Conservation (phyloP, 1,140 invertebrate species). For the Akabosia matsudoensis region DNA sequence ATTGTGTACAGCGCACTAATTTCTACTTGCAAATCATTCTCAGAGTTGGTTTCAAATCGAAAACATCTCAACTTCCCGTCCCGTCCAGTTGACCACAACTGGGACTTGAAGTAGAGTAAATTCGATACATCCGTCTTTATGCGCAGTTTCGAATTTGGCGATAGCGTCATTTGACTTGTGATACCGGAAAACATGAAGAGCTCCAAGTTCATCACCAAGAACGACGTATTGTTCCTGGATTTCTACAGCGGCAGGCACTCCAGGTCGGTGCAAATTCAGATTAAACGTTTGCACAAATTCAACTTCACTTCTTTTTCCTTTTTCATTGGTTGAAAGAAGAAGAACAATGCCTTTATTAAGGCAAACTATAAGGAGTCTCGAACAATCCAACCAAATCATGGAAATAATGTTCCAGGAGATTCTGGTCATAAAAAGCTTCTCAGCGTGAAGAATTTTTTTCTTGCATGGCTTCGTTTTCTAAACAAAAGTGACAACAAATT, state of each 20-base stretch:
- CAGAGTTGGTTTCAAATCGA: background rate
- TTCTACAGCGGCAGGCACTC: conserved; percentile 9
- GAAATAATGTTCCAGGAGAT: conserved; percentile 2
- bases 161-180: background rate
- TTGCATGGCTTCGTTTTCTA: background rate
- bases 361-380: background rate
- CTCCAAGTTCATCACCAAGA: background rate
- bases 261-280: background rate
- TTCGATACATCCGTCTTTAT: conserved; percentile 7
- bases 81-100: background rate
- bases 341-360: background rate
- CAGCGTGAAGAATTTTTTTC: background rate
- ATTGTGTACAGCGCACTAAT: background rate
- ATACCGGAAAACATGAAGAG: conserved; percentile 1
- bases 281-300: conserved; percentile 1
- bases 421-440: conserved; percentile 2
- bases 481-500: too few relatives aligned
- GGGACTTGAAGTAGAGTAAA: background rate
- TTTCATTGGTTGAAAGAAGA: background rate
- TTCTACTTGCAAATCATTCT: background rate
- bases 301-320: background rate
- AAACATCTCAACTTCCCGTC: background rate
- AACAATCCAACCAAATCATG: background rate
- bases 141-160: background rate
- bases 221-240: background rate